A percentile compares a stretch with the other conserved stretches of the same genome.
phyloP scores from a whole-genome alignment of 2,797 vertebrate species.

The Mormyrus hasselquistii region DNA sequence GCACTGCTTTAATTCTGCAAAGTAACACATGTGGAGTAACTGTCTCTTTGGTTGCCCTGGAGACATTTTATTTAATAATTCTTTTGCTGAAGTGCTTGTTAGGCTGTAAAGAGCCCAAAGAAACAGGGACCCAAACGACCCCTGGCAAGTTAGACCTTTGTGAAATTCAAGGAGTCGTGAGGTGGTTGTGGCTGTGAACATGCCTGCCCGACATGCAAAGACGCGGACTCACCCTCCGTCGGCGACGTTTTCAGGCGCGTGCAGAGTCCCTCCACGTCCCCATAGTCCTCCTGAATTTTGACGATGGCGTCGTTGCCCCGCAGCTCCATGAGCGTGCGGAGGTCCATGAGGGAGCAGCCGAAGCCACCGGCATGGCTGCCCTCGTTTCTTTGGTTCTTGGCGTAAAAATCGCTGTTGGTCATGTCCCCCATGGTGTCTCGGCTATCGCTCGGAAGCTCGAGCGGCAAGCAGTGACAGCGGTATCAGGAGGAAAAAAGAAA shows the following conservation, averaged over 20 bases:
- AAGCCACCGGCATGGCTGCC: conserved; percentile 80
- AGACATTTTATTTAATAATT: conserved; percentile 48
- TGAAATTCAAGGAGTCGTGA: not conserved
- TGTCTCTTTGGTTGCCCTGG: conserved; percentile 46
- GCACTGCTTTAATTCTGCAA: conserved; percentile 1
- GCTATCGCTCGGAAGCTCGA: conserved; percentile 47
- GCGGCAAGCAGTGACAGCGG: conserved; percentile 35
- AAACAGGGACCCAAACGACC: not conserved
- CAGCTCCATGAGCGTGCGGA: conserved; percentile 96
- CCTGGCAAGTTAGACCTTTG: conserved; percentile 13
- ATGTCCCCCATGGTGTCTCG: conserved; percentile 88
- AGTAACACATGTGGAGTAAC: conserved; percentile 39
- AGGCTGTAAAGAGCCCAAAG: conserved; percentile 14
- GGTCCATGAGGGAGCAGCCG: conserved; percentile 85
- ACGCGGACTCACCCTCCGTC: conserved; percentile 78
- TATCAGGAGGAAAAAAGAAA: conserved; percentile 33
- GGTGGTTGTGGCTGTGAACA: not conserved
- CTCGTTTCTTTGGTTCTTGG: conserved; percentile 99
- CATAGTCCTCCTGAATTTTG: conserved; percentile 93
- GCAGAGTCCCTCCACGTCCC: conserved; percentile 87
- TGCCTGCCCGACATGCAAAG: not conserved
- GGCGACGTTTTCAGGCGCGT: conserved; percentile 88
- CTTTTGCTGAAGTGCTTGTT: conserved; percentile 14
- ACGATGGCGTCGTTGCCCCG: conserved; percentile 87
- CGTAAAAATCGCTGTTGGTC: conserved; percentile 98